Evolutionary conservation across 2,113 vertebrate genomes (phyloP).

Genomic region (Cromileptes altivelis): DNA sequence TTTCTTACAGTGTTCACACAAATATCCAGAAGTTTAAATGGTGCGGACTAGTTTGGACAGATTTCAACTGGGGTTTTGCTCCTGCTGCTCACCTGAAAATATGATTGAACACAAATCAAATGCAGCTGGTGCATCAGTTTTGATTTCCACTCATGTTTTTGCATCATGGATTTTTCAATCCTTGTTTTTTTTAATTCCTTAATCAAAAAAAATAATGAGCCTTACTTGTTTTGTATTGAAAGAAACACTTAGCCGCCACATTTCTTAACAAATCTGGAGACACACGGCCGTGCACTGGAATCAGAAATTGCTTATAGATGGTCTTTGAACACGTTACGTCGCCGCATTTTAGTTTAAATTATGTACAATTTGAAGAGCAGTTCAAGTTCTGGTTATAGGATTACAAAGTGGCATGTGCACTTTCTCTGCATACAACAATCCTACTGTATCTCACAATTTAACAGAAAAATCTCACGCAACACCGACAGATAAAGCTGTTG

Average conservation of each 20-base stretch:
- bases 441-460: constrained; percentile 44
- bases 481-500: no score
- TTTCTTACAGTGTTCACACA: no score
- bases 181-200: background rate
- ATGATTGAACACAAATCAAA: no score
- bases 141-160: background rate
- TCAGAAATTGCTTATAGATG: no score
- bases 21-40: no score
- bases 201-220: constrained; percentile 57
- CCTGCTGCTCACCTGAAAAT: background rate
- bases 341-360: background rate
- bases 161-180: constrained; percentile 16
- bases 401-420: constrained; percentile 51
- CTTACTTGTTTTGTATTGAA: constrained; percentile 42
- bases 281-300: background rate
- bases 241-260: constrained; percentile 14
- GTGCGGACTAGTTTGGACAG: no score
- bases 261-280: constrained; percentile 19
- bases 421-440: constrained; percentile 78
- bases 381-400: constrained; percentile 29
- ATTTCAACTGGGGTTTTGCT: background rate
- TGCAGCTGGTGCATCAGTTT: background rate
- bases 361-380: no score
- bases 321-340: background rate
- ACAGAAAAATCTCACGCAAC: background rate